Conservation (phyloP, 2,797 vertebrate species). For the Trematomus bernacchii region DNA sequence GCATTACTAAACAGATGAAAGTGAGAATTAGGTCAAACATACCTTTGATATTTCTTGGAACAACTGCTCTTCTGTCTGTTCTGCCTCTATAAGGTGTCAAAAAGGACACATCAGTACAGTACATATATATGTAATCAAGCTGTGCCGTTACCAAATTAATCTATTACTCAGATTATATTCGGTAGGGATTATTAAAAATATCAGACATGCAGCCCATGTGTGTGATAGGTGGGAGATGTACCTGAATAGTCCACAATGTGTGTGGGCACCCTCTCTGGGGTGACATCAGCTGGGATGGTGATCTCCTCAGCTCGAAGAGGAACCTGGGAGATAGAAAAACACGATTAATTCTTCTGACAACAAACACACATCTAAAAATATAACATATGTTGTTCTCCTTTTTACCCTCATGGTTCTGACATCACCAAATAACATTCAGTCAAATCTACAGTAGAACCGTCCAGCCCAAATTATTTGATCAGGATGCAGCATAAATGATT, state of each 20-base stretch:
- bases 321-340: slow-evolving; percentile 84
- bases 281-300: slow-evolving; percentile 98
- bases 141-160: not conserved
- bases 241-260: slow-evolving; percentile 99
- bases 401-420: not conserved
- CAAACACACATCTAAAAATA: not conserved
- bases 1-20: not conserved
- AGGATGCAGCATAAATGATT: not conserved
- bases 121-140: not conserved
- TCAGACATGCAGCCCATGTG: not conserved
- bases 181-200: not conserved
- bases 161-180: not conserved
- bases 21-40: slow-evolving; percentile 42
- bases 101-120: slow-evolving; percentile 16
- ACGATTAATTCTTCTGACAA: not conserved
- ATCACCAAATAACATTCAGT: not conserved
- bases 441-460: not conserved
- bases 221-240: slow-evolving; percentile 60
- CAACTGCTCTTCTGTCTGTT: slow-evolving; percentile 96
- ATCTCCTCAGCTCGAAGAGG: slow-evolving; percentile 97
- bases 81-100: slow-evolving; percentile 86
- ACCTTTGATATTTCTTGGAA: slow-evolving; percentile 98
- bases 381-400: not conserved
- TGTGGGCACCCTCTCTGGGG: slow-evolving; percentile 97
- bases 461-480: not conserved